Base-by-base conservation (phyloP, 2,888 invertebrate species). In the Hipparchia semele region DNA sequence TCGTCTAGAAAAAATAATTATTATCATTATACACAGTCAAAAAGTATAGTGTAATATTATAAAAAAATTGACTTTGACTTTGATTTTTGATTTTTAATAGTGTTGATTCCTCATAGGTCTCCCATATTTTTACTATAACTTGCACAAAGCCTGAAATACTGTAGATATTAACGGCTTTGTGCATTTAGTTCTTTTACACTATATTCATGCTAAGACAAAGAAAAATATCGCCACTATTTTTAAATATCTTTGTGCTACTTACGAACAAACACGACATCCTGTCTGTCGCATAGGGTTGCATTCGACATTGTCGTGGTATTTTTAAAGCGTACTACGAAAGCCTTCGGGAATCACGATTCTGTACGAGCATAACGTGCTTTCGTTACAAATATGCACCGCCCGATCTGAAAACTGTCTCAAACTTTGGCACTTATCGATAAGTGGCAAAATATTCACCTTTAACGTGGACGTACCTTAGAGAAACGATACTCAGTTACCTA, bases 261-360 rank as follows among this genome's bases (percentile, higher is more conserved):
- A 23, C 7, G 49, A 49, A n/a, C 46, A n/a, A 23, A 13, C 64
- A 13, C 62, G 62, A 13, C 13, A 5, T 12, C 51, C 10, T n/a
- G 64, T 64, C 13, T 64, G 49, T 9, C 49, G 46, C 39, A 49
- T 6, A 13, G 13, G 13, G 49, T 9, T 23, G 46, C 39, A 49
- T 6, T 49, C 49, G 13, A 49, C 64, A 3, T 8, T 8, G 45
- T 51, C 49, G 9, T 23, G 13, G 64, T 51, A 51, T 64, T 64
- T 64, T 49, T 7, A 49, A 7, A 51, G 23, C 46, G 49, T 13
- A n/a, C 46, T 51, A 8, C 9, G 9, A 1, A 51, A 12, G 9
- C 64, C 64, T 64, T 10, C 7, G 64, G 49, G 64, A 64, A 58
- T 58, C 56, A 58, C 12, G 13, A 58, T 23, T 51, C 13, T 13